These are phyloP conservation scores for Vidua chalybeata DNA, from an alignment of 2,113 vertebrate genomes.

Conservation along the genomic window DNA sequence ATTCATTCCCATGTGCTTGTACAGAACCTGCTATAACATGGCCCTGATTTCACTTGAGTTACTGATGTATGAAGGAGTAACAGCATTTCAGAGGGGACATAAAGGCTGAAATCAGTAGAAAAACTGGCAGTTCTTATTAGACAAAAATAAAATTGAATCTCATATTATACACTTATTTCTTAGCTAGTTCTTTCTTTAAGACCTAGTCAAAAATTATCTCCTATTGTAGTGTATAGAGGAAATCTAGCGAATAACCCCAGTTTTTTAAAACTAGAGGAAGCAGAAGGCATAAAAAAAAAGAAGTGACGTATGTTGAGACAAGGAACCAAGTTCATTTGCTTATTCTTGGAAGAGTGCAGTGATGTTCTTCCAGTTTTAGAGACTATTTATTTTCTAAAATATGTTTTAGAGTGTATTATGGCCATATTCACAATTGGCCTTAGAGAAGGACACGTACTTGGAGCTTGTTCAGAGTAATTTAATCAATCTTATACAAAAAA, in stretches of 20 bases:
- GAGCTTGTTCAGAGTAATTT: constrained; percentile 58
- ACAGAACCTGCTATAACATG: rapidly evolving
- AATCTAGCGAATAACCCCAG: not conserved
- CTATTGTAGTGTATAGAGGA: not conserved
- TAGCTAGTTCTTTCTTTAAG: not conserved
- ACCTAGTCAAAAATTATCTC: not conserved
- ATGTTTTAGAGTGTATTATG: constrained; percentile 10
- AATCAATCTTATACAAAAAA: constrained; percentile 60
- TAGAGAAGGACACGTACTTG: constrained; percentile 36
- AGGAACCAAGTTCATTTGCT: constrained; percentile 15
- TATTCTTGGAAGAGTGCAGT: not conserved
- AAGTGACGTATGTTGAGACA: not conserved
- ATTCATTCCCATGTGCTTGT: not conserved
- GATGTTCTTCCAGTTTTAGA: not conserved
- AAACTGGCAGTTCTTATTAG: not conserved
- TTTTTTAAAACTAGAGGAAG: not conserved
- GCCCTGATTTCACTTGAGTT: not conserved
- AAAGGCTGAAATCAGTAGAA: not conserved
- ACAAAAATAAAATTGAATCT: not conserved
- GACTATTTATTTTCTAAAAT: constrained; percentile 52
- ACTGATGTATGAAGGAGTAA: not conserved
- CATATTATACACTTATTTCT: not conserved
- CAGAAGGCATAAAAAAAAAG: not conserved
- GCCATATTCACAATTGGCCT: constrained; percentile 40
- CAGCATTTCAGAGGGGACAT: not conserved